Evolutionary conservation across 1,140 invertebrate species (phyloP).

Genomic region (Hylaeus volcanicus): DNA sequence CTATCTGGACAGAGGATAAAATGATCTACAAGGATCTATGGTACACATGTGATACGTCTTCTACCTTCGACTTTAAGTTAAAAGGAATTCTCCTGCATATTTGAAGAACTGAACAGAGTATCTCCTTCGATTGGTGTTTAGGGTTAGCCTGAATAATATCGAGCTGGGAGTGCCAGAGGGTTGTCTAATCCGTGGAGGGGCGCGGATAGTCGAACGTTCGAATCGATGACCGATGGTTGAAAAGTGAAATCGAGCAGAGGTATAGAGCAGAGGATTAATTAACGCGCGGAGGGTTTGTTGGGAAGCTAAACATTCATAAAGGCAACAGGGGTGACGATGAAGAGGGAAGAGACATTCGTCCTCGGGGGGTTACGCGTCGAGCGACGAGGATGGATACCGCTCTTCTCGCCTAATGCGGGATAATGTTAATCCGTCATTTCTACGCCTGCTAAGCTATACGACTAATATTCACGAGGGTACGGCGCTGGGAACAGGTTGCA

Average conservation of each 20-base stretch:
- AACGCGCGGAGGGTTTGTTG: neutral
- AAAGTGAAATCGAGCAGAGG: neutral
- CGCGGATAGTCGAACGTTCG: no score
- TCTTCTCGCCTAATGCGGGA: neutral
- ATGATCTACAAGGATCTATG: no score
- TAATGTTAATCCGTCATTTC: constrained; percentile 33
- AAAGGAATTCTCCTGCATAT: no score
- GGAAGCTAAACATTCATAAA: neutral
- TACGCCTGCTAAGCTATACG: neutral
- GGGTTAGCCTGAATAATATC: no score
- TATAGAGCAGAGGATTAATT: constrained; percentile 2
- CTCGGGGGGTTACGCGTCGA: neutral
- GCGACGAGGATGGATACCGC: neutral
- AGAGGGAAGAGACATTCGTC: neutral
- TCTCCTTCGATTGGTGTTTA: no score
- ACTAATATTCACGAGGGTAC: constrained; percentile 23
- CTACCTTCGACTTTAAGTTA: no score
- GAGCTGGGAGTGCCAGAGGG: no score
- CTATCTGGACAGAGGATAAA: no score
- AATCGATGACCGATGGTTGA: neutral
- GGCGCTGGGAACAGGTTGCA: neutral
- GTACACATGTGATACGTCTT: no score
- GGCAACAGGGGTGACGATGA: neutral
- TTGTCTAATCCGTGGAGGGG: no score
- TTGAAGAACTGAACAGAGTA: no score